Percentiles rank a stretch among this genome's conserved stretches.
phyloP scores from a whole-genome alignment of 2,797 vertebrate genomes.

The Squalus acanthias region DNA sequence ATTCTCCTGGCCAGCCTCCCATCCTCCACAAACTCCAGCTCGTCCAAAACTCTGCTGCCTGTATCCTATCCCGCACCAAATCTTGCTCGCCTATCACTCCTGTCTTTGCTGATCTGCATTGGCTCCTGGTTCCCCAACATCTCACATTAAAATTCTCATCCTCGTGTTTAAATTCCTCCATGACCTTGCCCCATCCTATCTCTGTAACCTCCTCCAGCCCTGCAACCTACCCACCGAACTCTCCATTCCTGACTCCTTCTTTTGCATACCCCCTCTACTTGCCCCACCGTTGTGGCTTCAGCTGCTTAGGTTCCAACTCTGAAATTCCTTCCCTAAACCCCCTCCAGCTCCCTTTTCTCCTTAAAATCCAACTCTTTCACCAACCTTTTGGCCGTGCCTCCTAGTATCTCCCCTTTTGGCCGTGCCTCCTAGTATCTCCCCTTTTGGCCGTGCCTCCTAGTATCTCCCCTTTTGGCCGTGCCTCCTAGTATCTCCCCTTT shows the following conservation, averaged over 20 bases:
- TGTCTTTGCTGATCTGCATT: neutral
- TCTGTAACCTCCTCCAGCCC: neutral
- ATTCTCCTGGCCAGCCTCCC: neutral
- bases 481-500: neutral
- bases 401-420: neutral
- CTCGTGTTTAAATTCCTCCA: neutral
- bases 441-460: neutral
- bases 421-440: neutral
- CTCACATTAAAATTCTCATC: neutral
- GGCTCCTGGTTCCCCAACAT: neutral
- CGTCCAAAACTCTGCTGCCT: neutral
- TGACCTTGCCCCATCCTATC: neutral
- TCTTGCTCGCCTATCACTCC: neutral
- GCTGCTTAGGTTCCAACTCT: neutral
- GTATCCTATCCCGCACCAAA: neutral
- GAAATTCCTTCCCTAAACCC: neutral
- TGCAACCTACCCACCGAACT: conserved; percentile 43
- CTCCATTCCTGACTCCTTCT: conserved; percentile 42
- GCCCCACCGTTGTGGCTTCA: neutral
- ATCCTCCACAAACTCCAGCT: neutral
- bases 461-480: neutral
- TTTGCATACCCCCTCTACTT: conserved; percentile 42
- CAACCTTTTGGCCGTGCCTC: neutral
- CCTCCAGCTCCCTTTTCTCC: conserved; percentile 49
- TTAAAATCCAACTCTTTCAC: neutral